Conservation (phyloP, 2,113 vertebrate genomes). For the Tylochromis polylepis region DNA sequence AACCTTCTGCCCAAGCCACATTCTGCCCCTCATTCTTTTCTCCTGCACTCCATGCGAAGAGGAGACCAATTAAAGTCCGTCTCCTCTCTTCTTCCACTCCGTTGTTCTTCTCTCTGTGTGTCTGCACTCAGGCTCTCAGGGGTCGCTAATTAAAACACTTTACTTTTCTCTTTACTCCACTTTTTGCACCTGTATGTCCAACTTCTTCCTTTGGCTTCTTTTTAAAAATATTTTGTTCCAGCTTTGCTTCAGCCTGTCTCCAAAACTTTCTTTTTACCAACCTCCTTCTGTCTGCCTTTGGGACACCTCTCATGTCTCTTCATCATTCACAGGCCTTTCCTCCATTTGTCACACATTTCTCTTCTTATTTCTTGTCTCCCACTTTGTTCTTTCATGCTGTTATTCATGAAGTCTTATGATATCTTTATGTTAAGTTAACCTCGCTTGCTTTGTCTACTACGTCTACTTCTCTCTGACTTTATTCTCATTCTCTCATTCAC, state of each 20-base stretch:
- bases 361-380: not conserved
- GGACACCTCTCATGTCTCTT: not conserved
- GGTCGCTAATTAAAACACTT: slow-evolving; percentile 77
- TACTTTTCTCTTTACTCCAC: slow-evolving; percentile 29
- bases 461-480: not conserved
- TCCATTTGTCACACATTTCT: slow-evolving; percentile 13
- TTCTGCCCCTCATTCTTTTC: slow-evolving; percentile 48
- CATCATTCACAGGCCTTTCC: not conserved
- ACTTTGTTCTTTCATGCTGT: not conserved
- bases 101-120: slow-evolving; percentile 28
- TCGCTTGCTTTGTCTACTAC: not conserved
- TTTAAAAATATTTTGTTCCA: not conserved
- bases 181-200: slow-evolving; percentile 40
- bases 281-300: slow-evolving; percentile 17
- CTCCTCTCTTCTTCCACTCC: slow-evolving; percentile 53
- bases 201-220: slow-evolving; percentile 1
- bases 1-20: slow-evolving; percentile 59
- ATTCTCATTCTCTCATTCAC: not conserved
- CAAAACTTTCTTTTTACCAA: slow-evolving; percentile 9
- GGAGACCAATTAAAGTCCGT: slow-evolving; percentile 77
- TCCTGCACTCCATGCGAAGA: slow-evolving; percentile 36
- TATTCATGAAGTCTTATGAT: not conserved
- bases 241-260: slow-evolving; percentile 15
- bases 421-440: not conserved
- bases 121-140: slow-evolving; percentile 64